Base-by-base conservation (phyloP, 2,888 invertebrate species). In the Heliconius ethilla region DNA sequence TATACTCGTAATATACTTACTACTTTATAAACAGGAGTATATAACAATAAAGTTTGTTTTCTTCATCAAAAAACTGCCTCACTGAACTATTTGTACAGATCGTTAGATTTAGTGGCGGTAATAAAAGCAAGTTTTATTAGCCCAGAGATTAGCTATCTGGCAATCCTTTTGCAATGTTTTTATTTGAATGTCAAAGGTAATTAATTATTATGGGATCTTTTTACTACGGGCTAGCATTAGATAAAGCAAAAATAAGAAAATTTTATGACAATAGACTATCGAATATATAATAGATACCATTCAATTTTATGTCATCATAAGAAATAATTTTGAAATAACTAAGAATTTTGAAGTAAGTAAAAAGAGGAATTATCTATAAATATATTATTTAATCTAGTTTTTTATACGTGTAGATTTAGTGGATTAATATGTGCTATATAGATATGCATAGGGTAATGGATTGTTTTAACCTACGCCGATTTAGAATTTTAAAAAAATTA, bases 51-150 rank as follows among this genome's bases (percentile, higher is more conserved):
- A 82, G n/a, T 66, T 79, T 81, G 81, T 82, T 81, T 80, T 75
- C 75, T 78, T 78, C 78, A 75, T 73, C 78, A 82, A 82, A 81
- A 81, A 81, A 80, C 79, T 82, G 82, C 83, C 82, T 78, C 72
- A 81, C 25, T 65, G 55, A 74, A 75, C 78, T 74, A 74, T 81
- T 82, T 73, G 75, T 77, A 79, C 77, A 76, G 79, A 55, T 40
- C 81, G 70, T 81, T 80, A 75, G 80, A 76, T 83, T 82, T 83
- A 82, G 80, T 79, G 80, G 76, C 66, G 70, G 81, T 81, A 82
- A 83, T 81, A 83, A 77, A 76, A 79, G 74, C 69, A 78, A 77
- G 79, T 78, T 82, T 81, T 82, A 81, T 81, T 78, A 79, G 59
- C 66, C 51, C 66, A 75, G 66, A 80, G 74, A 76, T 78, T 75